These are phyloP conservation scores for Ornithorhynchus anatinus DNA, from an alignment of 2,113 vertebrate genomes.

Conservation along the genomic window DNA sequence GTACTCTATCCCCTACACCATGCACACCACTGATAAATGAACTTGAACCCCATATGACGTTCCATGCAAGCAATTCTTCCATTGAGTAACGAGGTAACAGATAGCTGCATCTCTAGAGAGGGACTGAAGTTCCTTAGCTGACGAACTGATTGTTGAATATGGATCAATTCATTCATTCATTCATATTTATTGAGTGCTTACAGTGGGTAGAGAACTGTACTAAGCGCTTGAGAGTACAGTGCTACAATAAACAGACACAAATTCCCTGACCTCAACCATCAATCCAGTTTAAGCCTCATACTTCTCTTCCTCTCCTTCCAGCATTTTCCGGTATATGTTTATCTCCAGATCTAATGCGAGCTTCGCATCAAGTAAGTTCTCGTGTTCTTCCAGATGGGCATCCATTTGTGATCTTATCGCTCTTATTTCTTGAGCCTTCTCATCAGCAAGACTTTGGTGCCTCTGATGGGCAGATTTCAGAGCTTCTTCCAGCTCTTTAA, in stretches of 20 bases:
- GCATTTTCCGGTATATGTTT: slow-evolving; percentile 83
- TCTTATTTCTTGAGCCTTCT: slow-evolving; percentile 78
- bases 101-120: not conserved
- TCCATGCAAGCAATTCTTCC: not conserved
- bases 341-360: slow-evolving; percentile 88
- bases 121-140: not conserved
- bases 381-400: slow-evolving; percentile 80
- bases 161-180: slow-evolving; percentile 58
- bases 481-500: slow-evolving; percentile 71
- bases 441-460: slow-evolving; percentile 63
- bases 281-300: too few species aligned
- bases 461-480: slow-evolving; percentile 71
- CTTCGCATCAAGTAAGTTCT: slow-evolving; percentile 81
- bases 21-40: too few species aligned
- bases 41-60: not conserved
- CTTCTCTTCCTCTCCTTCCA: slow-evolving; percentile 88
- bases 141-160: not conserved
- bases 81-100: not conserved
- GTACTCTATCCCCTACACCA: too few species aligned
- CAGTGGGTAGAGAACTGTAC: too few species aligned
- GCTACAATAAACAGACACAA: too few species aligned
- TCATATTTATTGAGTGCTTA: too few species aligned
- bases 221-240: too few species aligned
- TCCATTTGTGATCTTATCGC: slow-evolving; percentile 66
- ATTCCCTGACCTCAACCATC: too few species aligned